Evolutionary conservation across 2,797 vertebrate genomes (phyloP).

Genomic region (Syngnathus acus): DNA sequence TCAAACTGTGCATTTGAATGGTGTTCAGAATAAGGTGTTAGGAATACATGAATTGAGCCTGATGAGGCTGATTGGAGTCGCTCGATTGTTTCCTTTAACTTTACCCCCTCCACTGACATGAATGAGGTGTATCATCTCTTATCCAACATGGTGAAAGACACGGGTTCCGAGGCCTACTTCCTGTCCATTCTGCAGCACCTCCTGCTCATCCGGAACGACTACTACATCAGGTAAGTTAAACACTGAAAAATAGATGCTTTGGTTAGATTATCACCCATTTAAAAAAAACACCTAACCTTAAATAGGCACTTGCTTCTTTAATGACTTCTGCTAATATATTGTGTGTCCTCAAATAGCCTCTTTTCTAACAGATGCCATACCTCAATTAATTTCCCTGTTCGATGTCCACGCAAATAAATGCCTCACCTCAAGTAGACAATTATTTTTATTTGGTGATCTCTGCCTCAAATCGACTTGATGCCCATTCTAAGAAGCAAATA

Average conservation of each 20-base stretch:
- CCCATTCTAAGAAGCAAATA: not conserved
- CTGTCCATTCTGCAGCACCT: conserved; percentile 95
- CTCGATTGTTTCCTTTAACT: conserved; percentile 67
- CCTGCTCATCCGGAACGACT: conserved; percentile 93
- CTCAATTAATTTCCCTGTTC: not conserved
- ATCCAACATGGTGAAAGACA: conserved; percentile 95
- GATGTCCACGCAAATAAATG: not conserved
- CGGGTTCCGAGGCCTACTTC: conserved; percentile 84
- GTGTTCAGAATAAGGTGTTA: not conserved
- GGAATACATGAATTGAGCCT: conserved; percentile 8
- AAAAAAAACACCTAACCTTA: too few species aligned
- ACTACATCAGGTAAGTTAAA: conserved; percentile 82
- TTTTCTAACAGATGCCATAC: not conserved
- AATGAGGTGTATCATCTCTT: conserved; percentile 92
- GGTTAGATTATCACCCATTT: too few species aligned
- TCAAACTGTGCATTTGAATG: conserved; percentile 6
- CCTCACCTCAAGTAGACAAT: not conserved
- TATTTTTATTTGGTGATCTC: not conserved
- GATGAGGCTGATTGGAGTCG: not conserved
- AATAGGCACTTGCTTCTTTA: not conserved
- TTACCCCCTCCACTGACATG: conserved; percentile 76
- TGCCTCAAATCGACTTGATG: not conserved
- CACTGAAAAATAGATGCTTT: not conserved
- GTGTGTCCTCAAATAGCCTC: not conserved
- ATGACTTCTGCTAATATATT: not conserved